Percentiles rank a stretch among this genome's conserved stretches.
Evolutionary conservation across 2,888 invertebrate species (phyloP).

Genomic region (Limenitis camilla): DNA sequence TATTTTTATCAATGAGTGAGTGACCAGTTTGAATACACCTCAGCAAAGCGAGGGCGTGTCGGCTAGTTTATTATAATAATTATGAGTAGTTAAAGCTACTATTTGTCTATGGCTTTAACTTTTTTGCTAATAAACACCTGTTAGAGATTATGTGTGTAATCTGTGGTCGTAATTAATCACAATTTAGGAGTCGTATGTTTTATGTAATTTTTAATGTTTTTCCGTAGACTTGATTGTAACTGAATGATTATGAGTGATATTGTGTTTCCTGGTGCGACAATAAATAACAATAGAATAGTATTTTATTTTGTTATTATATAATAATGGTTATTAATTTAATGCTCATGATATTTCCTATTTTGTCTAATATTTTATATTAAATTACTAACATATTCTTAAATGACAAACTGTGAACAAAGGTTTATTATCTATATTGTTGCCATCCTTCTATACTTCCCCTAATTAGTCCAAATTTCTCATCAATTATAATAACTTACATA

Average conservation of each 20-base stretch:
- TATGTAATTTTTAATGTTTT: neutral
- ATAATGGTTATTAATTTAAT: too few species aligned
- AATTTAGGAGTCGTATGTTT: slow-evolving; percentile 4
- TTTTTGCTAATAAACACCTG: neutral
- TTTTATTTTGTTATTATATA: neutral
- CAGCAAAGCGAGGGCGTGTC: too few species aligned
- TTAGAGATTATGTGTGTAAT: slow-evolving; percentile 2
- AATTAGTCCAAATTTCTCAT: too few species aligned
- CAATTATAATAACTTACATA: too few species aligned
- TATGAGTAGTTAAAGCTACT: neutral
- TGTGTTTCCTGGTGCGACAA: neutral
- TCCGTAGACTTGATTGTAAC: slow-evolving; percentile 7
- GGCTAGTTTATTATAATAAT: neutral
- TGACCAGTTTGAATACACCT: neutral
- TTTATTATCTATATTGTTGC: too few species aligned
- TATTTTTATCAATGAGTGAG: too few species aligned
- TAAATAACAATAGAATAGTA: neutral
- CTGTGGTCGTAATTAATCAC: slow-evolving; percentile 3
- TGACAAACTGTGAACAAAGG: too few species aligned
- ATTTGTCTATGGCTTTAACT: too few species aligned
- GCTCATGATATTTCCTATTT: too few species aligned
- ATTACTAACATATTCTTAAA: too few species aligned
- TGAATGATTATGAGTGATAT: slow-evolving; percentile 1
- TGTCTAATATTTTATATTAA: too few species aligned
- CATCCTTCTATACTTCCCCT: too few species aligned